These are phyloP conservation scores for Pseudomyrmex gracilis DNA, from an alignment of 1,140 invertebrate species.

Conservation along the genomic window DNA sequence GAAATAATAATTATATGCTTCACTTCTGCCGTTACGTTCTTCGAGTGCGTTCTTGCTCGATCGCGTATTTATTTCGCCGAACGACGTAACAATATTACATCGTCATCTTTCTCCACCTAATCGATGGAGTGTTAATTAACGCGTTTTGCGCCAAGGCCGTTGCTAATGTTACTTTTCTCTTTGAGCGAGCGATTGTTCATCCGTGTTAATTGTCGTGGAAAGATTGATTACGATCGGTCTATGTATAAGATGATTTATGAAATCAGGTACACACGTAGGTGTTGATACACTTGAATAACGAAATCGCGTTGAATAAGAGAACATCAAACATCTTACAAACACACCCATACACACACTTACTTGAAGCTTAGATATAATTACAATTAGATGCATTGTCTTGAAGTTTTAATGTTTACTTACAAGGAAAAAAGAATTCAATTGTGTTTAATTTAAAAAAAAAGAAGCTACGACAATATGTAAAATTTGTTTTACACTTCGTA, in stretches of 20 bases:
- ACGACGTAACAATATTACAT: slow-evolving; percentile 6
- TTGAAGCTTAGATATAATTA: too few species aligned
- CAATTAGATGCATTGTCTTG: not conserved
- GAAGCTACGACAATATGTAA: too few species aligned
- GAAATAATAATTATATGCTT: slow-evolving; percentile 81
- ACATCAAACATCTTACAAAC: too few species aligned
- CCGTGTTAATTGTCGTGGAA: slow-evolving; percentile 1
- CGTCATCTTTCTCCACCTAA: slow-evolving; percentile 44
- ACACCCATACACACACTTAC: too few species aligned
- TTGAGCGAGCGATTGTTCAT: slow-evolving; percentile 26
- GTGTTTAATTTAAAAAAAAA: too few species aligned
- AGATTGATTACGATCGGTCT: slow-evolving; percentile 39
- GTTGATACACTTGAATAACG: not conserved
- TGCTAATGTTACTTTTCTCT: slow-evolving; percentile 15
- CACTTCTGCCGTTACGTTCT: slow-evolving; percentile 58
- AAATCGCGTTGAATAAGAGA: not conserved
- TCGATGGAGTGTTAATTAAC: slow-evolving; percentile 63
- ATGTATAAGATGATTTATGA: not conserved
- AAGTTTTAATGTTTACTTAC: too few species aligned
- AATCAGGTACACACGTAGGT: not conserved
- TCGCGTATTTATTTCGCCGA: slow-evolving; percentile 60
- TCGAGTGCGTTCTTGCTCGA: slow-evolving; percentile 44
- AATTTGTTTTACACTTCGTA: too few species aligned
- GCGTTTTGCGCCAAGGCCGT: slow-evolving; percentile 9
- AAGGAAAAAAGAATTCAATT: too few species aligned